phyloP scores from a whole-genome alignment of 2,888 invertebrate genomes.

The Tuberolachnus salignus region DNA sequence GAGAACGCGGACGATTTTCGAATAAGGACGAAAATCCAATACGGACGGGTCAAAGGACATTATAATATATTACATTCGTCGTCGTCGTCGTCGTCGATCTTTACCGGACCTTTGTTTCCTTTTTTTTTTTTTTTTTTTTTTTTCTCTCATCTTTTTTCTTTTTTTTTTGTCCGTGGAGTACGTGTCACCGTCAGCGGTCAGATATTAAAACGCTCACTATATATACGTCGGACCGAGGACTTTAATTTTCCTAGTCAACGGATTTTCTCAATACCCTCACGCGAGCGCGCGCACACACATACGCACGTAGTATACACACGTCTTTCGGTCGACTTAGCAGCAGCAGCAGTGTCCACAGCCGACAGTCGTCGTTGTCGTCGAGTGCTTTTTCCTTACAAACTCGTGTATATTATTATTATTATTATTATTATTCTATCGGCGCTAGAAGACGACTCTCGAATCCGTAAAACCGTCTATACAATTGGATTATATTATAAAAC shows the following conservation, averaged over 20 bases:
- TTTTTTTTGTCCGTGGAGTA: constrained; percentile 27
- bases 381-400: constrained; percentile 28
- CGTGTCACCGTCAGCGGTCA: constrained; percentile 56
- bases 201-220: constrained; percentile 30
- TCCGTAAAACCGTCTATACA: no score
- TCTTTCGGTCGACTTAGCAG: constrained; percentile 17
- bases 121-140: constrained; percentile 20
- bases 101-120: constrained; percentile 48
- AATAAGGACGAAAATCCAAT: constrained; percentile 34
- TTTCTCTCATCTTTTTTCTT: constrained; percentile 6
- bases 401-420: no score
- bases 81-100: constrained; percentile 32
- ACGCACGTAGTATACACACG: constrained; percentile 1
- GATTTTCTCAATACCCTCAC: constrained; percentile 51
- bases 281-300: not conserved
- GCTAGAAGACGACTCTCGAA: no score
- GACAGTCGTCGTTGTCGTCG: constrained; percentile 33
- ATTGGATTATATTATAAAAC: no score
- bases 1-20: not conserved
- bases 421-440: no score
- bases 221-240: constrained; percentile 6
- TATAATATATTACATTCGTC: constrained; percentile 15
- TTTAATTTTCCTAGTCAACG: constrained; percentile 56
- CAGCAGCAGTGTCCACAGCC: not conserved
- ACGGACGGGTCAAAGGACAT: constrained; percentile 12